Evolutionary conservation across 2,888 invertebrate genomes (phyloP), one percentile per base, ranked within the genome.

Genomic region (Aphidius colemani): DNA sequence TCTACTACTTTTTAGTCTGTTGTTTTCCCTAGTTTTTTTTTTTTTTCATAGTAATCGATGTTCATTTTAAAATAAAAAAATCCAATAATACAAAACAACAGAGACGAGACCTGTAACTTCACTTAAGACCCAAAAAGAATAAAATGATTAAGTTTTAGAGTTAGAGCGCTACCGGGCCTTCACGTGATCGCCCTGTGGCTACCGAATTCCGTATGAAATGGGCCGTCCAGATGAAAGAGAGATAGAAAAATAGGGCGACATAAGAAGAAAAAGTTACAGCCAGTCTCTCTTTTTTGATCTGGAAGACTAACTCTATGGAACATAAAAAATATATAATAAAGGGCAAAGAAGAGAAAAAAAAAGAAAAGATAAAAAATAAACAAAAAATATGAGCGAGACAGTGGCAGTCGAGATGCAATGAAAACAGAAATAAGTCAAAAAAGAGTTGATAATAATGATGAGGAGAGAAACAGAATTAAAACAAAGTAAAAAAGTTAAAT

Each of bases 241-340:
- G 74, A 79, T 72, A 75, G 78, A 73, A 81, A 83, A 83, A 83
- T 83, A 83, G 83, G 81, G 78, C 76, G 30, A 30, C 30, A 30
- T 3, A 30, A 30, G 30, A 30, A 30, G 4, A 30, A 30, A 30
- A 30, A 30, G 30, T 5, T 30, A 30, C 70, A 67, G 71, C 80
- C 79, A 75, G 74, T 71, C 78, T 82, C 83, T 83, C 83, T 83
- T 84, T 84, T 83, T 83, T 84, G 8, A 84, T 85, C 85, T 85
- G 85, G 65, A 85, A 5, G 30, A 30, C 30, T 30, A 77, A 74
- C 81, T 84, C 81, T 80, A 78, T 81, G 82, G 49, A 49, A 73
- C 84, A 85, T 70, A 73, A 66, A 71, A 66, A 67, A 62, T 71
- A 62, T 71, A 67, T 69, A 77, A 84, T 84, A 84, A 79, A 76